Conservation (phyloP, 2,888 invertebrate species). For the Teinopalpus imperialis region DNA sequence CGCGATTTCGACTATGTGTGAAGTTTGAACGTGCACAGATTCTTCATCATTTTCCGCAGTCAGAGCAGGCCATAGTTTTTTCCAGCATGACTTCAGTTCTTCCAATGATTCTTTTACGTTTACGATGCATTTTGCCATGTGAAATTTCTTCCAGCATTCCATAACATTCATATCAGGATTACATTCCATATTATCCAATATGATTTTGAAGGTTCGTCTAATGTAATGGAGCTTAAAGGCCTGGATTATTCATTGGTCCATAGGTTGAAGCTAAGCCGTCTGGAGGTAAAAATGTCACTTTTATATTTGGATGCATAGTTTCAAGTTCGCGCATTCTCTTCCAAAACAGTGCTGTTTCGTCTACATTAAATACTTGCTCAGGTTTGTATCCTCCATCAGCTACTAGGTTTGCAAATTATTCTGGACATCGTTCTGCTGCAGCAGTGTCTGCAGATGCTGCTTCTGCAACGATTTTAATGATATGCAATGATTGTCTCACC, state of each 20-base stretch:
- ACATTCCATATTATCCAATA: conserved; percentile 36
- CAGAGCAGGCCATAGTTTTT: conserved; percentile 35
- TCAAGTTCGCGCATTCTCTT: conserved; percentile 34
- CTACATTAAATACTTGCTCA: conserved; percentile 36
- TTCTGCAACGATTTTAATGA: conserved; percentile 32
- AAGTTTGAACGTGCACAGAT: conserved; percentile 33
- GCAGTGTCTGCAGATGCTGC: conserved; percentile 33
- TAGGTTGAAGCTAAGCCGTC: conserved; percentile 37
- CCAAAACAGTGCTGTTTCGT: conserved; percentile 35
- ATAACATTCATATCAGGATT: conserved; percentile 36
- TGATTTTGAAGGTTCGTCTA: conserved; percentile 32
- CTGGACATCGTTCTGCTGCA: conserved; percentile 34
- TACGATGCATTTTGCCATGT: conserved; percentile 37
- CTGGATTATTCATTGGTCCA: conserved; percentile 36
- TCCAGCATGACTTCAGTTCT: conserved; percentile 31
- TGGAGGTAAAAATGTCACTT: conserved; percentile 32
- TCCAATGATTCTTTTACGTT: conserved; percentile 37
- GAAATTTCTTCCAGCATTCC: conserved; percentile 36
- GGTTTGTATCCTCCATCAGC: conserved; percentile 31
- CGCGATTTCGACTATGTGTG: conserved; percentile 40
- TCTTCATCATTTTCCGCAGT: conserved; percentile 32
- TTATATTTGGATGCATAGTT: conserved; percentile 31
- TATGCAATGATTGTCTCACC: conserved; percentile 34
- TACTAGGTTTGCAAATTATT: conserved; percentile 33
- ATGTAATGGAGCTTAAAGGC: conserved; percentile 35